phyloP scores from a whole-genome alignment of 2,113 vertebrate species.

The Crotalus viridis region DNA sequence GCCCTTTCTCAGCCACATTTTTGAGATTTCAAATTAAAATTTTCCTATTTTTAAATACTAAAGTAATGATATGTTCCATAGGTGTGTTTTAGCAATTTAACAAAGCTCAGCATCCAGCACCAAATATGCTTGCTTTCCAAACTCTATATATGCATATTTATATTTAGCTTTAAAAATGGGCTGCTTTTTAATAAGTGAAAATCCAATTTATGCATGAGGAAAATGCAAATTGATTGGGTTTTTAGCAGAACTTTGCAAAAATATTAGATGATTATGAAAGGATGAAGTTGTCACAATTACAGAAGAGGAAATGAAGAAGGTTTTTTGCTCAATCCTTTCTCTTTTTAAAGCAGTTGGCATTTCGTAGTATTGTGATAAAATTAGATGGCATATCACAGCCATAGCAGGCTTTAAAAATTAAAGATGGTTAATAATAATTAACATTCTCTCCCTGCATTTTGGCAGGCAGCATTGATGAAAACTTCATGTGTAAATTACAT shows the following conservation, averaged over 20 bases:
- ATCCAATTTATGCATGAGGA: not conserved
- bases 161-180: not conserved
- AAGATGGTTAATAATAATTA: not conserved
- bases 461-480: not conserved
- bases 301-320: not conserved
- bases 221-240: not conserved
- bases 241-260: not conserved
- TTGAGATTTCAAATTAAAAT: not conserved
- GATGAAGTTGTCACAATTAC: not conserved
- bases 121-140: not conserved
- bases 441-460: not conserved
- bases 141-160: not conserved
- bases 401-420: not conserved
- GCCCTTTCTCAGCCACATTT: not conserved
- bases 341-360: not conserved
- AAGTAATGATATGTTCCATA: not conserved
- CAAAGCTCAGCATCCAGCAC: not conserved
- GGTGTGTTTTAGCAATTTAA: not conserved
- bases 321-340: not conserved
- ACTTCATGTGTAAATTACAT: not conserved
- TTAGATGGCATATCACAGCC: not conserved
- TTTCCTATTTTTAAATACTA: not conserved
- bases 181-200: not conserved
- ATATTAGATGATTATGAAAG: not conserved
- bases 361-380: not conserved